Base-by-base conservation (phyloP, 2,888 invertebrate genomes). In the Ophion slaviceki region DNA sequence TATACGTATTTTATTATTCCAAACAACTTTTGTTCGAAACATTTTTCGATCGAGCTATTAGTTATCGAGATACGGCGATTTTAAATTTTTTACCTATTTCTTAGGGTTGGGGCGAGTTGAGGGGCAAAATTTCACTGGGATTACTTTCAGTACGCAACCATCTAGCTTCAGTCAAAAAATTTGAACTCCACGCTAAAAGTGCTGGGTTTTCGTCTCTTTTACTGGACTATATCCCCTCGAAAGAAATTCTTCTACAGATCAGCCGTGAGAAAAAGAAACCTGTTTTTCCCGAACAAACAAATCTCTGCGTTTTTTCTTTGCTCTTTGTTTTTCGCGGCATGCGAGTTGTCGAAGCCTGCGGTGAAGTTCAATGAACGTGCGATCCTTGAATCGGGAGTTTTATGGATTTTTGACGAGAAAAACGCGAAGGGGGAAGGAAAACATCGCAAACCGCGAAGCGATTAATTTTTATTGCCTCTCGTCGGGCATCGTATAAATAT, bases 311-410 rank as follows among this genome's bases (percentile, higher is more conserved):
- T 57, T 71, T 32, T 70, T 53, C n/a, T 71, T 71, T n/a, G 10
- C 0, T 17, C 0, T 20, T 2, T 6, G 20, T 61, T 61, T 61
- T 20, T 61, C 61, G 61, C 24, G 20, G 24, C 61, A 24, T 20
- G 8, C 10, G 24, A 20, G 61, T 24, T 14, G n/a, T 24, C 61
- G 8, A 61, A 57, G 10, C n/a, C 61, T 6, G 8, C 20, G 61
- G 8, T 20, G 17, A 61, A 79, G 79, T 71, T 70, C 32, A 71
- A 79, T 53, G 70, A 45, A 70, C 70, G 79, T 40, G 45, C 14
- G 36, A 78, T 59, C n/a, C 17, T 45, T 36, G 24, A n/a, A 53
- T 45, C 14, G 2, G 53, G 17, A 53, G 53, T 53, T 53, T 53
- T 53, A 53, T 53, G 53, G 53, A 53, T 53, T 53, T 53, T 53